Base-by-base conservation (phyloP, 2,888 invertebrate species). In the Platynereis dumerilii region DNA sequence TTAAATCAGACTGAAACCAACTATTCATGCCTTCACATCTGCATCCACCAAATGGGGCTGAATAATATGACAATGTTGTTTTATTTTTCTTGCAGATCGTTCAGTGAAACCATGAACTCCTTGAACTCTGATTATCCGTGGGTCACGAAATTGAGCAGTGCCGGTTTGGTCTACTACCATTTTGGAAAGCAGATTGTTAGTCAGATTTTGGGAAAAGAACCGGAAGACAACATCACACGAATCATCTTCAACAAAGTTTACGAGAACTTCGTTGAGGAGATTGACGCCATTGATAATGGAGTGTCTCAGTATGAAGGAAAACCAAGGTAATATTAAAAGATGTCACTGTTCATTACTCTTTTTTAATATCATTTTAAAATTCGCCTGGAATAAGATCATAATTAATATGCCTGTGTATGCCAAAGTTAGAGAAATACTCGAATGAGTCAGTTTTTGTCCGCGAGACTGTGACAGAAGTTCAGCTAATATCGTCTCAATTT, bases 241-340 rank as follows among this genome's bases (percentile, higher is more conserved):
- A 71, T 80, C 10, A 74, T 87, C 42, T 87, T 78, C 72, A 80
- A 84, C 63, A 85, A 85, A 71, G 87, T 98, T 0, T 99, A 99
- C 82, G 90, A 92, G 71, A 88, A 88, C 65, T 92, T 98, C 63
- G 90, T 99, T 17, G 91, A 92, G 85, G 96, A 97, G 87, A 88
- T 99, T 67, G 99, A 99, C 86, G 98, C 92, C 0, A 91, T 97
- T 63, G 99, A 99, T 83, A 99, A 99, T 86, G 99, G 98, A n/a
- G 88, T 97, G 0, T 89, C 91, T 61, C 91, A 92, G 87, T 89
- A 88, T 69, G 88, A 90, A 52, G 91, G 89, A 1, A 74, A 72
- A 60, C 80, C 80, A 28, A 78, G 80, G 83, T 81, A 69, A 57
- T 60, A 48, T 61, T 3, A 26, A 27, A 69, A 86, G 85, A 64